Percentiles rank a stretch among this genome's conserved stretches.
phyloP scores from a whole-genome alignment of 1,140 invertebrate species.

The Yoshiicerus persimilis region DNA sequence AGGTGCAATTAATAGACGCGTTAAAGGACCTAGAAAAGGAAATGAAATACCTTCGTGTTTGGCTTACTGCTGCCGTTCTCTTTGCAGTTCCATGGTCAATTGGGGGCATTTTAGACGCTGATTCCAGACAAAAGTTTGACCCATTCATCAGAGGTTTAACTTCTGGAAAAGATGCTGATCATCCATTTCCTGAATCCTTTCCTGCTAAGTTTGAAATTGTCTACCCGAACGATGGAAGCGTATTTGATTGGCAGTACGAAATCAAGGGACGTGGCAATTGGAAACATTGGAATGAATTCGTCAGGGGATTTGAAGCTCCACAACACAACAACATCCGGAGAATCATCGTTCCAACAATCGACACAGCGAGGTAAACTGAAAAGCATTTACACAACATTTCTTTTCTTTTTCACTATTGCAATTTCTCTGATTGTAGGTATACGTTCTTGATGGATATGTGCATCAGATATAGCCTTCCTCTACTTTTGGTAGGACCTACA shows the following conservation, averaged over 20 bases:
- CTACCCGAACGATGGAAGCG: conserved; percentile 54
- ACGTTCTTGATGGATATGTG: conserved; percentile 67
- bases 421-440: no score
- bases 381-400: neutral
- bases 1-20: conserved; percentile 74
- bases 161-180: conserved; percentile 34
- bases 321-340: conserved; percentile 68
- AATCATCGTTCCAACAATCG: conserved; percentile 79
- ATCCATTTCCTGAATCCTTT: conserved; percentile 35
- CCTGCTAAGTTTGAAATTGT: conserved; percentile 28
- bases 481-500: conserved; percentile 83
- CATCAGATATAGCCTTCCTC: conserved; percentile 66
- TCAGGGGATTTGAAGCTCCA: conserved; percentile 46
- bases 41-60: conserved; percentile 64
- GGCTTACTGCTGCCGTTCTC: conserved; percentile 77
- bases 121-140: conserved; percentile 76
- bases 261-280: conserved; percentile 54
- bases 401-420: no score
- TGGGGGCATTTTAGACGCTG: conserved; percentile 71
- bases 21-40: conserved; percentile 65
- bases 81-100: conserved; percentile 78
- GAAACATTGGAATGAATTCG: conserved; percentile 58
- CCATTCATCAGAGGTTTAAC: conserved; percentile 58
- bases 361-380: conserved; percentile 70
- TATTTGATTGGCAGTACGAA: conserved; percentile 61